phyloP scores from a whole-genome alignment of 2,113 vertebrate species.

The Gnathonemus longibarbis region DNA sequence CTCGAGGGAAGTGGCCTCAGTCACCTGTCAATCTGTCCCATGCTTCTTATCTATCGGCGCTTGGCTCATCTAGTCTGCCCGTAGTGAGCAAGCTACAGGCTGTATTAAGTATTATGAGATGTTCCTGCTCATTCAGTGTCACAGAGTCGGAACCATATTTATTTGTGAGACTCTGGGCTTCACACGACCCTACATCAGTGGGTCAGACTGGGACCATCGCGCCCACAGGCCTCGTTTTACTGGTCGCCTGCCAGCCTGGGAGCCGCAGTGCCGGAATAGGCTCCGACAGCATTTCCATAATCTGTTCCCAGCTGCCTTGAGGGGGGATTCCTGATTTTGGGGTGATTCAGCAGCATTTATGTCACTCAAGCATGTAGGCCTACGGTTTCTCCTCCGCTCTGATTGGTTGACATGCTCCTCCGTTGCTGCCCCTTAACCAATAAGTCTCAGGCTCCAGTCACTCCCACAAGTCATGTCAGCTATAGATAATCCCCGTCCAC shows the following conservation, averaged over 20 bases:
- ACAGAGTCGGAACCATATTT: background rate
- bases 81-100: background rate
- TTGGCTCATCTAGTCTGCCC: background rate
- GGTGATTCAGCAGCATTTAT: background rate
- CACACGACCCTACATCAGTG: background rate
- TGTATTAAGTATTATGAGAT: background rate
- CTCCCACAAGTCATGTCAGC: background rate
- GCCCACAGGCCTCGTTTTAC: background rate
- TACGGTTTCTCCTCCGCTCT: background rate
- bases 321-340: background rate
- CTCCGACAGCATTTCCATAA: background rate
- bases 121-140: background rate
- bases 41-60: background rate
- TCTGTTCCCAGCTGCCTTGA: background rate
- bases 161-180: background rate
- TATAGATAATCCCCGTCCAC: background rate
- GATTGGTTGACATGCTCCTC: background rate
- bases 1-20: background rate
- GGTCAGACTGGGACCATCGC: background rate
- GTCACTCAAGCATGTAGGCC: background rate
- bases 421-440: background rate
- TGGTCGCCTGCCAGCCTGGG: background rate
- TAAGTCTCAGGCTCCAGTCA: background rate
- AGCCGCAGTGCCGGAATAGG: background rate
- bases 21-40: background rate